Percentiles rank a stretch among this genome's conserved stretches.
Conservation (phyloP, 2,113 vertebrate genomes). For the Epinephelus lanceolatus region DNA sequence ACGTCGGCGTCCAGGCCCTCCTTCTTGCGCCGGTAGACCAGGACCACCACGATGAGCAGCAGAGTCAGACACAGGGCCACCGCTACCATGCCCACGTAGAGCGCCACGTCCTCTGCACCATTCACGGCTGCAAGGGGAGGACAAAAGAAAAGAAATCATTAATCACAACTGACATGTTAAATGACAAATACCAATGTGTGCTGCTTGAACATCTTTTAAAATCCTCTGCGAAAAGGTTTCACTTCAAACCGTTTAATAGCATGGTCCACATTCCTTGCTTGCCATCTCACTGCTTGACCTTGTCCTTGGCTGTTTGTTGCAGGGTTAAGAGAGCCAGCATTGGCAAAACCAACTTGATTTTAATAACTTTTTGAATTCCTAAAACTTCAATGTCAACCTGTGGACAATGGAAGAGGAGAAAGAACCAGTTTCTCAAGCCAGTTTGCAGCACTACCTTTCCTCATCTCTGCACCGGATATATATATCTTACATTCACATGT, state of each 20-base stretch:
- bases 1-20: slow-evolving; percentile 95
- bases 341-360: background rate
- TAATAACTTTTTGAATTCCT: slow-evolving; percentile 5
- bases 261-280: slow-evolving; percentile 1
- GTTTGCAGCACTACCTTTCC: slow-evolving; percentile 21
- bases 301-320: slow-evolving; percentile 8
- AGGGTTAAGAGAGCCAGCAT: slow-evolving; percentile 12
- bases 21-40: slow-evolving; percentile 95
- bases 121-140: slow-evolving; percentile 82
- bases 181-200: slow-evolving; percentile 8
- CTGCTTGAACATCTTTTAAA: slow-evolving; percentile 21
- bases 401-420: background rate
- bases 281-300: slow-evolving; percentile 1
- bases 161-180: slow-evolving; percentile 15
- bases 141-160: background rate
- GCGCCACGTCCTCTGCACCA: slow-evolving; percentile 92
- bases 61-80: slow-evolving; percentile 94
- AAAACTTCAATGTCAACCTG: slow-evolving; percentile 5
- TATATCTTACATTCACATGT: slow-evolving; percentile 46
- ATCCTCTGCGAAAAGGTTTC: slow-evolving; percentile 20
- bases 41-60: slow-evolving; percentile 92
- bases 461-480: slow-evolving; percentile 35
- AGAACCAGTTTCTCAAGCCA: slow-evolving; percentile 8
- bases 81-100: slow-evolving; percentile 94
- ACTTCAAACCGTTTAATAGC: slow-evolving; percentile 31